Evolutionary conservation across 2,113 vertebrate species (phyloP), one percentile per base, ranked within the genome.

Genomic region (Tor tambroides): DNA sequence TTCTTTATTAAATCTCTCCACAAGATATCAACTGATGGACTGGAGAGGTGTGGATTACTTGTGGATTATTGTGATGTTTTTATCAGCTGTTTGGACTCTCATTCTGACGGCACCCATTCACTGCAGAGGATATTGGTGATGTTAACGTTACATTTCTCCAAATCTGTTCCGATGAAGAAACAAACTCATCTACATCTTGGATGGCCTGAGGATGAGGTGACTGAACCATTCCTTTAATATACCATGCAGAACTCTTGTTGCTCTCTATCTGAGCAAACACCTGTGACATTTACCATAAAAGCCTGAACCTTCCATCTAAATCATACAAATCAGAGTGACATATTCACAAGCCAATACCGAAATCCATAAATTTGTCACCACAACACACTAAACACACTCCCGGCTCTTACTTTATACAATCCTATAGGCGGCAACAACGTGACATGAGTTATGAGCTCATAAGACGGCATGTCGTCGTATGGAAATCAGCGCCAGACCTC

Each of bases 401-500:
- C 9, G 14, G 21, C 23, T 28, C 14, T 51, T 35, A 74, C 28
- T 76, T 46, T 76, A 17, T 21, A 32, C 76, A 32, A 46, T 21
- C n/a, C 23, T 78, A 74, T 38, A 74, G 71, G 71, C 35, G 19
- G 35, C 38, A 35, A 56, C 72, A 32, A 32, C 26, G 1, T 23
- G 77, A 59, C 77, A 35, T 59, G 77, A 83, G 63, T 83, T 83
- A 51, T 72, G 65, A 54, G 63, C 28, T 72, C 46, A 83, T 32
- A 83, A 83, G 14, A 32, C 23, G 26, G 26, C 65, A 23, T 12
- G 30, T 72, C n/a, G 65, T 35, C 15, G n/a, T 83, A 83, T 72
- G 81, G 41, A 83, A 83, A 72, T 83, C 54, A 72, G 63, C 14
- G 81, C 51, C 80, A 69, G 80, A 82, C n/a, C 54, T 80, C 71